Conservation (phyloP, 2,797 vertebrate species). For the Salarias fasciatus region DNA sequence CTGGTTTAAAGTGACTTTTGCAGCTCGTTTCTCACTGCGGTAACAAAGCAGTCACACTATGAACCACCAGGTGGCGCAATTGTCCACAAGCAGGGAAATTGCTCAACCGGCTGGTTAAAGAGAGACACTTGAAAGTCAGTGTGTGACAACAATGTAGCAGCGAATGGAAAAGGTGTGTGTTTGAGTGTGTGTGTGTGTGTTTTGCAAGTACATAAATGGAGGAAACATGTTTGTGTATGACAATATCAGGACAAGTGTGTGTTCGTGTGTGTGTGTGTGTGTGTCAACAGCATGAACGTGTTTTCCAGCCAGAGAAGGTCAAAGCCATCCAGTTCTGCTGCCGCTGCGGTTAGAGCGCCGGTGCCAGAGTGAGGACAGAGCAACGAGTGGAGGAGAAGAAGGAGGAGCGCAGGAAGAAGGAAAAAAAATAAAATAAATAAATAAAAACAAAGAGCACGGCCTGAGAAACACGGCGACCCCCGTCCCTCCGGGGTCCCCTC, state of each 20-base stretch:
- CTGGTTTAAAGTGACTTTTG: too few species aligned
- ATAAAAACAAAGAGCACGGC: slow-evolving; percentile 52
- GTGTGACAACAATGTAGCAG: slow-evolving; percentile 5
- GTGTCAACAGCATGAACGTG: slow-evolving; percentile 37
- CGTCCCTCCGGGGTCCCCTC: slow-evolving; percentile 61
- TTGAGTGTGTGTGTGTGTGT: slow-evolving; percentile 2
- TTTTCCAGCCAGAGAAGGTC: slow-evolving; percentile 70
- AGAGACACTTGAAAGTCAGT: slow-evolving; percentile 16
- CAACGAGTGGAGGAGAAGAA: slow-evolving; percentile 49
- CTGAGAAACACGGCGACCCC: slow-evolving; percentile 61
- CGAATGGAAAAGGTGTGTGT: slow-evolving; percentile 3
- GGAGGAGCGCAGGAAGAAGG: slow-evolving; percentile 41
- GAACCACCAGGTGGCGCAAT: slow-evolving; percentile 74
- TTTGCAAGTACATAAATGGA: slow-evolving; percentile 3
- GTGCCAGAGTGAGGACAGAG: slow-evolving; percentile 62
- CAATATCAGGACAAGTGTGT: slow-evolving; percentile 2
- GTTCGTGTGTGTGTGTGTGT: background rate
- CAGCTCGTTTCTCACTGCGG: too few species aligned
- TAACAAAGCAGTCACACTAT: too few species aligned
- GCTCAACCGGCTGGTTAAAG: slow-evolving; percentile 59
- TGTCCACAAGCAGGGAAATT: slow-evolving; percentile 16
- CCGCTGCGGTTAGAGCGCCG: slow-evolving; percentile 67
- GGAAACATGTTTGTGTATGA: background rate
- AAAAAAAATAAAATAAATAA: slow-evolving; percentile 15
- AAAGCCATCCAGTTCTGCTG: slow-evolving; percentile 76